These are phyloP conservation scores for Atherinosoma microstoma DNA, from an alignment of 2,797 vertebrate species.

Conservation along the genomic window DNA sequence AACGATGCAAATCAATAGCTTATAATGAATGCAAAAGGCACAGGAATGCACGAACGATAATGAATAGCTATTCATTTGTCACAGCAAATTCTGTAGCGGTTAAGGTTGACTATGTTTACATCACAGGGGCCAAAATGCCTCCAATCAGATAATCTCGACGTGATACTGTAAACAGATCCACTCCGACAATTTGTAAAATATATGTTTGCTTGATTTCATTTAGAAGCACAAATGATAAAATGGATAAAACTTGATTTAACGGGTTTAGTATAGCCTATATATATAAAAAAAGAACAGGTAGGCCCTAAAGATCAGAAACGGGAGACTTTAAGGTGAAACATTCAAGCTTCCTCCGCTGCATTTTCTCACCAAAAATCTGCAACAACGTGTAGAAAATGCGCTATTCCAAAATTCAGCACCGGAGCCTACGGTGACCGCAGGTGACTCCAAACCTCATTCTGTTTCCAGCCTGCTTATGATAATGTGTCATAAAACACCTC, in stretches of 20 bases:
- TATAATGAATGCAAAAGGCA: conserved; percentile 10
- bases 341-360: conserved; percentile 33
- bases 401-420: conserved; percentile 51
- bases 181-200: not conserved
- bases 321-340: conserved; percentile 34
- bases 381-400: conserved; percentile 70
- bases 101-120: conserved; percentile 62
- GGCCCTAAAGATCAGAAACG: not conserved
- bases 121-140: conserved; percentile 59
- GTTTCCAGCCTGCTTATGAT: conserved; percentile 11
- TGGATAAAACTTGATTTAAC: not conserved
- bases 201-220: not conserved
- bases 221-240: not conserved
- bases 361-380: conserved; percentile 63
- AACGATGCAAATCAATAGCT: not conserved
- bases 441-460: not conserved
- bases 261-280: not conserved
- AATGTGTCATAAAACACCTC: conserved; percentile 22
- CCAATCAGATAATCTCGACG: conserved; percentile 15
- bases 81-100: conserved; percentile 21
- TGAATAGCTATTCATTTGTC: conserved; percentile 30
- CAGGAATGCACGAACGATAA: conserved; percentile 7
- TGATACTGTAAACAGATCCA: conserved; percentile 2
- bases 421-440: conserved; percentile 9
- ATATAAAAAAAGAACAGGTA: not conserved